These are phyloP conservation scores for Choreutis nemorana DNA, from an alignment of 2,888 invertebrate genomes.

Conservation along the genomic window DNA sequence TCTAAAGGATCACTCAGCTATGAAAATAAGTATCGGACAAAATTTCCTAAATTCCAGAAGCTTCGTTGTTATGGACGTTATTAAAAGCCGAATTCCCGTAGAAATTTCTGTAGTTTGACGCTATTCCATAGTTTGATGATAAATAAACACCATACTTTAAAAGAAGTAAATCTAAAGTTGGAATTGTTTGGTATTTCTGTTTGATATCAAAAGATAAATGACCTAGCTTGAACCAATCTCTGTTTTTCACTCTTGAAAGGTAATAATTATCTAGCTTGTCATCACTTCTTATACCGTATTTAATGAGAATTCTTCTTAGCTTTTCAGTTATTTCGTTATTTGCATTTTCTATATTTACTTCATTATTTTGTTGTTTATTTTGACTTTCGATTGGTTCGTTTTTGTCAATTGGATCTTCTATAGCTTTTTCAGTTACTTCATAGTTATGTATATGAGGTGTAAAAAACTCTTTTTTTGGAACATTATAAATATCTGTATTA, in stretches of 20 bases:
- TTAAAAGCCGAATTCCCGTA: conserved; percentile 71
- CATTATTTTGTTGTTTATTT: too few species aligned
- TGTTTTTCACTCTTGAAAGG: conserved; percentile 23
- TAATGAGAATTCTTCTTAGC: conserved; percentile 26
- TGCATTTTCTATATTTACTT: too few species aligned
- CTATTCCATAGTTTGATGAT: conserved; percentile 34
- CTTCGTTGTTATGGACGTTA: conserved; percentile 71
- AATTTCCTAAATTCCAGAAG: conserved; percentile 69
- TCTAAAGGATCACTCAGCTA: conserved; percentile 11
- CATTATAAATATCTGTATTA: too few species aligned
- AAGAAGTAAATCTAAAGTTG: conserved; percentile 66
- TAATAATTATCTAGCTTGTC: conserved; percentile 38
- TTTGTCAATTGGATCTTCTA: neutral
- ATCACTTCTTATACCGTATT: conserved; percentile 34
- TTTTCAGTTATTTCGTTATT: too few species aligned
- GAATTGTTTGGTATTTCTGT: too few species aligned
- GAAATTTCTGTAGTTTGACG: conserved; percentile 50
- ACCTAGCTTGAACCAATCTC: neutral
- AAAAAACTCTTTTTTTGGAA: too few species aligned
- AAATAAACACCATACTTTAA: conserved; percentile 72
- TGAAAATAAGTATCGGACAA: conserved; percentile 47
- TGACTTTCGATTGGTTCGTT: conserved; percentile 1
- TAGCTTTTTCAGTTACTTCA: neutral
- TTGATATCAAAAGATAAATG: conserved; percentile 63
- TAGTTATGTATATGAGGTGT: too few species aligned